These are phyloP conservation scores for Notodonta dromedarius DNA, from an alignment of 2,888 invertebrate species.

Conservation along the genomic window DNA sequence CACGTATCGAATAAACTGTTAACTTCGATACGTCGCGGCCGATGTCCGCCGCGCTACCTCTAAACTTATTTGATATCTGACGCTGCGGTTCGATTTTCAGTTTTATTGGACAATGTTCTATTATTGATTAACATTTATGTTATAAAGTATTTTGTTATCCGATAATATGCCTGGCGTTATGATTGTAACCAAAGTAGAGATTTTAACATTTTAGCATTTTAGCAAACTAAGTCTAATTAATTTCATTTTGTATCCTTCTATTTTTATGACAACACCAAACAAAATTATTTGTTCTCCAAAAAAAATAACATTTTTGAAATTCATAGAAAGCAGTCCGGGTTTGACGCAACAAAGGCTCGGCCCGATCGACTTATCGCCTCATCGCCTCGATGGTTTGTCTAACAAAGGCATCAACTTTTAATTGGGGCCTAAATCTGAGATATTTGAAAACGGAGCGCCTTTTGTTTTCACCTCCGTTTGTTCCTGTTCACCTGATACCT, in stretches of 20 bases:
- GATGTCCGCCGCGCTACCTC: slow-evolving; percentile 13
- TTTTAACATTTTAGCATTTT: too few relatives aligned
- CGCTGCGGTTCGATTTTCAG: slow-evolving; percentile 6
- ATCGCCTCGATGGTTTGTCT: slow-evolving; percentile 44
- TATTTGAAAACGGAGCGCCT: slow-evolving; percentile 39
- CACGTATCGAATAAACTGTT: slow-evolving; percentile 67
- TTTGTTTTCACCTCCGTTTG: slow-evolving; percentile 53
- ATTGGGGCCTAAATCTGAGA: slow-evolving; percentile 55
- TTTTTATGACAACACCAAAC: not conserved
- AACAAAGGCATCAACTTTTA: slow-evolving; percentile 55
- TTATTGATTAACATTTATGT: not conserved
- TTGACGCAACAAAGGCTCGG: slow-evolving; percentile 27
- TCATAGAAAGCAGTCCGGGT: slow-evolving; percentile 17
- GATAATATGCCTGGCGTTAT: too few relatives aligned
- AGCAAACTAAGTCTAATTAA: too few relatives aligned
- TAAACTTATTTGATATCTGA: slow-evolving; percentile 11
- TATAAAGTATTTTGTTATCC: not conserved
- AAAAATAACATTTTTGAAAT: slow-evolving; percentile 15
- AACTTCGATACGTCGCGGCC: slow-evolving; percentile 55
- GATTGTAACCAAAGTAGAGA: too few relatives aligned
- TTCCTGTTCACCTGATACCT: slow-evolving; percentile 50
- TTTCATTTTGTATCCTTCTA: not conserved
- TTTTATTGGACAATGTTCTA: not conserved
- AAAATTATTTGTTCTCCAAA: not conserved
- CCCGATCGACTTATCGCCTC: slow-evolving; percentile 40